Conservation (phyloP, 2,888 invertebrate species). For the Gymnoscelis rufifasciata region DNA sequence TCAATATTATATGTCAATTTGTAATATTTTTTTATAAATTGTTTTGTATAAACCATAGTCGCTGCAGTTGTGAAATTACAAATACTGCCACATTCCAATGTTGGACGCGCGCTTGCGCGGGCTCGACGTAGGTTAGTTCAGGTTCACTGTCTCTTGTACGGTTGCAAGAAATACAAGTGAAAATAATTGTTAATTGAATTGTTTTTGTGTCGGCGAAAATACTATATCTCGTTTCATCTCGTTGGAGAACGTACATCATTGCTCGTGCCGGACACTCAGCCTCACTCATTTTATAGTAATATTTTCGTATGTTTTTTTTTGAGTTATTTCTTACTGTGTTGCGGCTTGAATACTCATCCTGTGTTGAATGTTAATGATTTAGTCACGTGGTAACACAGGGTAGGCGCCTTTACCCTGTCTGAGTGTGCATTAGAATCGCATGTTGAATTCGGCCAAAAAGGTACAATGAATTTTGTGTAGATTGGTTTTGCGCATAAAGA, state of each 20-base stretch:
- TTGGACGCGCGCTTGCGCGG: conserved; percentile 7
- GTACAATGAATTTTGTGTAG: conserved; percentile 44
- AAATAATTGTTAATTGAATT: conserved; percentile 10
- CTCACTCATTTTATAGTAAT: too few species aligned
- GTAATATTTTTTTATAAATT: conserved; percentile 8
- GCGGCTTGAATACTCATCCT: neutral
- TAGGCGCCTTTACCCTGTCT: conserved; percentile 45
- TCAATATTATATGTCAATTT: conserved; percentile 8
- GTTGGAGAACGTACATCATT: too few species aligned
- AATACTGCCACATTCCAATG: conserved; percentile 23
- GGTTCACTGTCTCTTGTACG: conserved; percentile 43
- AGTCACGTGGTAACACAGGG: conserved; percentile 62
- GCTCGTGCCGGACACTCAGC: neutral
- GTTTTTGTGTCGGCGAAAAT: neutral
- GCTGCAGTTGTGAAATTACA: neutral
- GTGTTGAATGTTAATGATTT: conserved; percentile 28
- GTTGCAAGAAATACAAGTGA: conserved; percentile 36
- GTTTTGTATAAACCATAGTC: conserved; percentile 1
- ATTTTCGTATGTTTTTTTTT: neutral
- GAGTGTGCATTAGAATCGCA: conserved; percentile 23
- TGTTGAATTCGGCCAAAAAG: conserved; percentile 41
- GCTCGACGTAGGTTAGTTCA: conserved; percentile 20
- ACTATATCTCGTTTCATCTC: too few species aligned
- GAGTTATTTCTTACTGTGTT: neutral
- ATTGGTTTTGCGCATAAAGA: conserved; percentile 33